phyloP scores from a whole-genome alignment of 2,797 vertebrate genomes.

The Orestias chungarensis region DNA sequence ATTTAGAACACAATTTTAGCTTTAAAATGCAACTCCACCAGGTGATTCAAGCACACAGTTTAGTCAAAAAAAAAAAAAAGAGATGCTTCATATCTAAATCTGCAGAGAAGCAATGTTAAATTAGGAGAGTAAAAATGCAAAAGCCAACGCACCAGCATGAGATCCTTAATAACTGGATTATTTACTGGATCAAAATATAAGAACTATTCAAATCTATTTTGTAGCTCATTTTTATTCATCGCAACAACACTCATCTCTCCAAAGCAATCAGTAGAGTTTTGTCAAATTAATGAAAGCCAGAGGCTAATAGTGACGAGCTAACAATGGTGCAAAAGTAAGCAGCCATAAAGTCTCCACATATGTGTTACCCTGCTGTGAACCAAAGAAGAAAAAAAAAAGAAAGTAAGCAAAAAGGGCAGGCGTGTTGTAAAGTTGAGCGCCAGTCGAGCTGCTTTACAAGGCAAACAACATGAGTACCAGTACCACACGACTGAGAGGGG shows the following conservation, averaged over 20 bases:
- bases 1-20: constrained; percentile 30
- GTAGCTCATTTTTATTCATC: constrained; percentile 45
- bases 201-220: constrained; percentile 39
- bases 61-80: not conserved
- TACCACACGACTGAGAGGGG: constrained; percentile 62
- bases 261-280: constrained; percentile 38
- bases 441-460: constrained; percentile 72
- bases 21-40: constrained; percentile 19
- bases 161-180: constrained; percentile 32
- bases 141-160: constrained; percentile 9
- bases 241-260: constrained; percentile 20
- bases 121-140: constrained; percentile 1
- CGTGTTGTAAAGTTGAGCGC: constrained; percentile 58
- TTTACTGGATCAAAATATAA: constrained; percentile 36
- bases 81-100: constrained; percentile 17
- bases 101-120: constrained; percentile 5
- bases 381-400: constrained; percentile 2
- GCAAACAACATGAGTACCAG: constrained; percentile 68
- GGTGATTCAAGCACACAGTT: constrained; percentile 15
- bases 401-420: constrained; percentile 41
- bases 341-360: constrained; percentile 12
- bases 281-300: constrained; percentile 22
- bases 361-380: constrained; percentile 15
- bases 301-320: constrained; percentile 23
- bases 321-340: constrained; percentile 10